Evolutionary conservation across 2,888 invertebrate genomes (phyloP).

Genomic region (Glaucopsyche alexis): DNA sequence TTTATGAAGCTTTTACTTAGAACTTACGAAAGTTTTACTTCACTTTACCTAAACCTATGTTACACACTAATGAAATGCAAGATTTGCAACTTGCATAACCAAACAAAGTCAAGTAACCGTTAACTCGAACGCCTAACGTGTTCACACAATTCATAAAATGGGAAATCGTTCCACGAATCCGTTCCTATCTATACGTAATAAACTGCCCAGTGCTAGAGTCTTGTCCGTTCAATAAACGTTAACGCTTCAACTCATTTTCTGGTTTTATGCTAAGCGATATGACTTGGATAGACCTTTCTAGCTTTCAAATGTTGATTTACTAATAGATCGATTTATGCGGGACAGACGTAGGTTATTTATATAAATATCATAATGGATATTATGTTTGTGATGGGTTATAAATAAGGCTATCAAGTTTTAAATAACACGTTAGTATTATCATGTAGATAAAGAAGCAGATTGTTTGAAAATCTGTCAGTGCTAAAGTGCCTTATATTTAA

Average conservation of each 20-base stretch:
- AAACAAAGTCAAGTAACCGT: conserved; percentile 13
- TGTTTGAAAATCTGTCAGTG: too few relatives aligned
- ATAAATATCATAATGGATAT: too few relatives aligned
- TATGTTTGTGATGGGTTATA: neutral
- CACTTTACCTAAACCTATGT: neutral
- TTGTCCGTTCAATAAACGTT: conserved; percentile 17
- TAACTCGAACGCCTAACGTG: conserved; percentile 14
- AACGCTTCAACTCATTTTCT: conserved; percentile 24
- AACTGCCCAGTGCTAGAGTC: neutral
- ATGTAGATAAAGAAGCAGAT: too few relatives aligned
- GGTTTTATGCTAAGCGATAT: conserved; percentile 19
- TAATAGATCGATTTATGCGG: conserved; percentile 7
- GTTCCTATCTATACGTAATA: conserved; percentile 19
- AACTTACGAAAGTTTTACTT: too few relatives aligned
- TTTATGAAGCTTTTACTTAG: too few relatives aligned
- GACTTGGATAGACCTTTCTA: conserved; percentile 6
- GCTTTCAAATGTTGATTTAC: conserved; percentile 19
- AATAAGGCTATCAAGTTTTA: too few relatives aligned
- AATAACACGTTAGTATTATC: too few relatives aligned
- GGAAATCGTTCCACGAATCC: conserved; percentile 22
- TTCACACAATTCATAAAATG: conserved; percentile 27
- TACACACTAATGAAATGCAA: conserved; percentile 3
- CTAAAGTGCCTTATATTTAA: neutral
- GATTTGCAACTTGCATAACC: neutral
- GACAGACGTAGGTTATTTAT: neutral